These are phyloP conservation scores for Mamestra configurata DNA, from an alignment of 1,140 invertebrate genomes.

Conservation along the genomic window DNA sequence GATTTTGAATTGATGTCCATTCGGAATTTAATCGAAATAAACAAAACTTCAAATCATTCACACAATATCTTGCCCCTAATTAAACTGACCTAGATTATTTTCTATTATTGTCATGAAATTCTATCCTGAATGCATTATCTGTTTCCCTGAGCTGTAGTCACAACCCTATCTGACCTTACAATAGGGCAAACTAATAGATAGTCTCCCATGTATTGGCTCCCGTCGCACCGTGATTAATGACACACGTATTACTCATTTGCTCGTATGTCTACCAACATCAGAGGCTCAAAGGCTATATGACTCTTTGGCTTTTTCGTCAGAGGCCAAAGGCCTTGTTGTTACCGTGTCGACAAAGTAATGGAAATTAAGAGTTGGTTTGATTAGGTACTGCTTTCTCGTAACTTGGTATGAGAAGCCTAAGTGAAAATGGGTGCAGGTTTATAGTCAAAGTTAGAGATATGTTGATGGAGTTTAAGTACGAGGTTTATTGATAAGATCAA, in stretches of 20 bases:
- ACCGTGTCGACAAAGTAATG: background rate
- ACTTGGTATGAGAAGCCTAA: background rate
- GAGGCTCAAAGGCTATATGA: background rate
- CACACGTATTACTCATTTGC: slow-evolving; percentile 48
- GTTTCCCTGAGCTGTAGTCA: background rate
- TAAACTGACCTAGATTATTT: too few species aligned
- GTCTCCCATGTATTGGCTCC: slow-evolving; percentile 59
- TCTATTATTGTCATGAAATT: too few species aligned
- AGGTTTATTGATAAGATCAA: background rate
- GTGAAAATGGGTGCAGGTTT: background rate
- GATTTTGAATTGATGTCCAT: too few species aligned
- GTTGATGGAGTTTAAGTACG: background rate
- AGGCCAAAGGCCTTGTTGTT: slow-evolving; percentile 1
- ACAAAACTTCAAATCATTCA: too few species aligned
- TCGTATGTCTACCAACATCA: slow-evolving; percentile 10
- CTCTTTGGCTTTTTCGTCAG: background rate
- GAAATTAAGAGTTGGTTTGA: background rate
- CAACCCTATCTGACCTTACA: slow-evolving; percentile 56
- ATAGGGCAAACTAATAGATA: slow-evolving; percentile 53
- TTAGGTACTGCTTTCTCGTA: background rate
- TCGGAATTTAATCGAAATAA: too few species aligned
- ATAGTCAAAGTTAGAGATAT: background rate
- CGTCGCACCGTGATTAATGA: slow-evolving; percentile 60
- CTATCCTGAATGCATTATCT: too few species aligned
- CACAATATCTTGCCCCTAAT: too few species aligned